phyloP scores from a whole-genome alignment of 2,113 vertebrate genomes.

The Lamprologus callipterus region DNA sequence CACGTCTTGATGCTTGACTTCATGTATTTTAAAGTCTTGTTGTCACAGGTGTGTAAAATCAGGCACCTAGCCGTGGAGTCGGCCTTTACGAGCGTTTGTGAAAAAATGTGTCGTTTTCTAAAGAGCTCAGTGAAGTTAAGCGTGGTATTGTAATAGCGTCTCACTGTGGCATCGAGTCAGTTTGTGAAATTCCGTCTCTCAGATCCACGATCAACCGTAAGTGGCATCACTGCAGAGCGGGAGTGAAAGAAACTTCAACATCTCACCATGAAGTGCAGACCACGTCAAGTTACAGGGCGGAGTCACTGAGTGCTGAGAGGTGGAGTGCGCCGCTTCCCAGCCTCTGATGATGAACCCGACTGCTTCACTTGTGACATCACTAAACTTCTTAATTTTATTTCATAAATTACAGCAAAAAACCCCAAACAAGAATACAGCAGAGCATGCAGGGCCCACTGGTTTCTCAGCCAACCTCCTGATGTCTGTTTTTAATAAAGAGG shows the following conservation, averaged over 20 bases:
- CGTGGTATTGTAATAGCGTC: neutral
- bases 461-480: neutral
- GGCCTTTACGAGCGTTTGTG: neutral
- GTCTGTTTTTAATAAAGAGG: neutral
- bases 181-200: neutral
- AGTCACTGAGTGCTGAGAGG: neutral
- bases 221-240: neutral
- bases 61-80: neutral
- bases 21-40: neutral
- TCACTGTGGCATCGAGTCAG: neutral
- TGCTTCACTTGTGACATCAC: neutral
- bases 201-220: accelerated
- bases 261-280: neutral
- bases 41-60: neutral
- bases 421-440: neutral
- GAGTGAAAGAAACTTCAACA: neutral
- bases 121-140: neutral
- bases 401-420: neutral
- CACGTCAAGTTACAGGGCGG: accelerated
- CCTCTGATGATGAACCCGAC: neutral
- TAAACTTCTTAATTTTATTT: neutral
- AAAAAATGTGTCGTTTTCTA: accelerated
- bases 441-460: accelerated
- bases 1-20: accelerated
- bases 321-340: neutral